These are phyloP conservation scores for Drosophila setosimentum DNA, from an alignment of 2,888 invertebrate species.

Conservation along the genomic window DNA sequence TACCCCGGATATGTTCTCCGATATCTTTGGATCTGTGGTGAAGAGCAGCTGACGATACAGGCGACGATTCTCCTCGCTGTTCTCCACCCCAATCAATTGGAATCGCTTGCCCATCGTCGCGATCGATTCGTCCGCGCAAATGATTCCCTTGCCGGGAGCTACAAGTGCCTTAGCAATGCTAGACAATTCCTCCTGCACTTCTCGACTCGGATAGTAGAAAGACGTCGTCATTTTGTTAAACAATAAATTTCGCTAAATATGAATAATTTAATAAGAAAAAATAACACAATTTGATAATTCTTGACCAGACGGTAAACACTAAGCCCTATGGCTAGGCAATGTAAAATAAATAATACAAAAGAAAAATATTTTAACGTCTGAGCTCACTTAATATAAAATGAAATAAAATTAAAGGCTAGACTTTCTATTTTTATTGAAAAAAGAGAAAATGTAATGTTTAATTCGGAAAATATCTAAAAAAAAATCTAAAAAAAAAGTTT, in stretches of 20 bases:
- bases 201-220: constrained; percentile 92
- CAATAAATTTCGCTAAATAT: constrained; percentile 37
- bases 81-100: constrained; percentile 94
- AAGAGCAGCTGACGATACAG: constrained; percentile 95
- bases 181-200: constrained; percentile 94
- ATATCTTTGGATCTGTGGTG: constrained; percentile 90
- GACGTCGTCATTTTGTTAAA: constrained; percentile 88
- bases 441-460: not conserved
- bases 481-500: not conserved
- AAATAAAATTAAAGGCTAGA: not conserved
- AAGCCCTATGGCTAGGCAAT: not conserved
- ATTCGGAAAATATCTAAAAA: not conserved
- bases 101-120: constrained; percentile 86
- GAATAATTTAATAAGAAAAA: not conserved
- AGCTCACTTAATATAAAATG: not conserved
- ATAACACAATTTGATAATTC: not conserved
- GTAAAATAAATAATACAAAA: not conserved
- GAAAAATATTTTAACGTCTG: not conserved
- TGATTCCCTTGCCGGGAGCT: constrained; percentile 97
- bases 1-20: constrained; percentile 96
- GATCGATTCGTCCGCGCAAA: constrained; percentile 98
- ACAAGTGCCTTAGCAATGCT: constrained; percentile 96
- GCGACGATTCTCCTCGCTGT: constrained; percentile 96
- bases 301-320: constrained; percentile 2
- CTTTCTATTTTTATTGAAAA: not conserved